Base-by-base conservation (phyloP, 2,113 vertebrate genomes). In the Aphelocoma coerulescens region DNA sequence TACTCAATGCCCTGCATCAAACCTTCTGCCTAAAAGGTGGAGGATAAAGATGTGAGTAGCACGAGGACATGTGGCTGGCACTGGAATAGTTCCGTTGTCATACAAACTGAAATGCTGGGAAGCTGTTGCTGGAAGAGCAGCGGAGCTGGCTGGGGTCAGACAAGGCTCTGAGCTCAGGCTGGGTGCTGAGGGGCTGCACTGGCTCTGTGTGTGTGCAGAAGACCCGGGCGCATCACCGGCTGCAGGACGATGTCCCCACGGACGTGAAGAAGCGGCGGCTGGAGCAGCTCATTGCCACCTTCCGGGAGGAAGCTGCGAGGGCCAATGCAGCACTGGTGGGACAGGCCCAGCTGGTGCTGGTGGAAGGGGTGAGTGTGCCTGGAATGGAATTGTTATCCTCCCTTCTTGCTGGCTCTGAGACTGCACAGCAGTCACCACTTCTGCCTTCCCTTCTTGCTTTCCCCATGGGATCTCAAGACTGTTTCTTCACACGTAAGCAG, bases 361-460 rank as follows among this genome's bases (percentile, higher is more conserved):
- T 97, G 81, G 95, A 97, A 11, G 94, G 96, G 94, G 96, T 97
- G 89, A 96, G 96, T 73, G 77, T 27, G 24, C 48, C 24, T 68
- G 30, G 11, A 37, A 13, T 15, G 11, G 37, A 32, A 35, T 6
- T 62, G 14, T 39, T 20, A 22, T 83, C 1, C 30, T 39, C 15
- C 12, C 16, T 28, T 54, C 61, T 33, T 51, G 33, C 71, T 72
- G 41, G 13, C 7, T 24, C 9, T 16, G 75, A 72, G 32, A 15
- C 67, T 67, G 44, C 39, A 8, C 48, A 67, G 71, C 58, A 21
- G 2, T 37, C 3, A 0, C 19, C 28, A 2, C 46, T 51, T 75
- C 48, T 63, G 35, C 85, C 43, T n/a, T 85, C 71, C 54, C 27
- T 48, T 59, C 46, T 61, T 7, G 0, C 21, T 66, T 61, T 22